Evolutionary conservation across 2,888 invertebrate genomes (phyloP).

Genomic region (Bombylius major): DNA sequence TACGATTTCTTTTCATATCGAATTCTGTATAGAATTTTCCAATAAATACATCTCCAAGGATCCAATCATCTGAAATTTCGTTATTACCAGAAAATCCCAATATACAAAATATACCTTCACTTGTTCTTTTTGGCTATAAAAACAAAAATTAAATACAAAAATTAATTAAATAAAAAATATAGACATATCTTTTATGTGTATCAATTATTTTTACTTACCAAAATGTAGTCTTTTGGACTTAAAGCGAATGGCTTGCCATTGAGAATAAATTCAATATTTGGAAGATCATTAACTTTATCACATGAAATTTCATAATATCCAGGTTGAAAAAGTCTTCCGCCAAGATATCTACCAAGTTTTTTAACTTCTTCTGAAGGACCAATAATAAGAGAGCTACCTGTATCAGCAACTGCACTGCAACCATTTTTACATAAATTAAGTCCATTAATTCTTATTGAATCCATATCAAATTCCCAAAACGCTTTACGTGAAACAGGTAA

Average conservation of each 20-base stretch:
- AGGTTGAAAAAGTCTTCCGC: constrained; percentile 64
- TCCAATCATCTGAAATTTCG: constrained; percentile 95
- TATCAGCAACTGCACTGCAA: constrained; percentile 92
- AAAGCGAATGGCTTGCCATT: constrained; percentile 65
- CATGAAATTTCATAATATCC: constrained; percentile 83
- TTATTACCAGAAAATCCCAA: constrained; percentile 96
- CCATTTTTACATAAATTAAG: constrained; percentile 58
- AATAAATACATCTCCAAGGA: constrained; percentile 95
- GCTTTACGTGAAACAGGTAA: constrained; percentile 70
- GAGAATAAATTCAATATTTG: constrained; percentile 63
- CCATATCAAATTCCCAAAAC: constrained; percentile 98
- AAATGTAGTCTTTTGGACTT: constrained; percentile 73
- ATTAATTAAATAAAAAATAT: constrained; percentile 37
- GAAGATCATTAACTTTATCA: constrained; percentile 60
- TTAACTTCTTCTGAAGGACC: constrained; percentile 71
- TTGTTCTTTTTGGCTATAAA: constrained; percentile 27
- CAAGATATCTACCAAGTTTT: constrained; percentile 69
- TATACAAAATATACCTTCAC: constrained; percentile 80
- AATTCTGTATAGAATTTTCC: constrained; percentile 94
- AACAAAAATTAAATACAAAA: too few species aligned
- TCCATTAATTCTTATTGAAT: constrained; percentile 46
- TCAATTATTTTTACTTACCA: constrained; percentile 34
- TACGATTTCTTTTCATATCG: constrained; percentile 72
- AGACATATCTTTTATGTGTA: too few species aligned
- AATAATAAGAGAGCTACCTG: constrained; percentile 90